A percentile compares a stretch with the other conserved stretches of the same genome.
Conservation (phyloP, 2,888 invertebrate species). For the Tethea ocularis region DNA sequence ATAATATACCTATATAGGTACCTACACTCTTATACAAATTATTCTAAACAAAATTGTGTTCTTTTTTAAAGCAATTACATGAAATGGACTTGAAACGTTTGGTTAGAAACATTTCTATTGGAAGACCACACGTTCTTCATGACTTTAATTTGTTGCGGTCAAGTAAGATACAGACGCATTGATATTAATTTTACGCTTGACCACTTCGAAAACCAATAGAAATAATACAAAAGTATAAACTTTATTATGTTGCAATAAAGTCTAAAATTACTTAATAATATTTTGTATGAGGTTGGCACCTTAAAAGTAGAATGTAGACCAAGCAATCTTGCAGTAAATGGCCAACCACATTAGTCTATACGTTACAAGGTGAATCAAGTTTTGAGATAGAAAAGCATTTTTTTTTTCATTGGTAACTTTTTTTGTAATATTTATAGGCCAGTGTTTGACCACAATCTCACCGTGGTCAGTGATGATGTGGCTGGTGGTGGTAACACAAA, state of each 20-base stretch:
- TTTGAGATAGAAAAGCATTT: too few relatives aligned
- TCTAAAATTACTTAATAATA: not conserved
- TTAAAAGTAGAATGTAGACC: not conserved
- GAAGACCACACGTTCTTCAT: constrained; percentile 15
- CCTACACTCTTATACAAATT: too few relatives aligned
- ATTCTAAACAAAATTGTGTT: too few relatives aligned
- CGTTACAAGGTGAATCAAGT: too few relatives aligned
- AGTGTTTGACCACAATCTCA: too few relatives aligned
- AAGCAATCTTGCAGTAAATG: not conserved
- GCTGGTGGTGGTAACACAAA: too few relatives aligned
- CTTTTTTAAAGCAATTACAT: not conserved
- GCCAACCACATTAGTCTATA: not conserved
- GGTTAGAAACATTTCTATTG: not conserved
- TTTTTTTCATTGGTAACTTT: too few relatives aligned
- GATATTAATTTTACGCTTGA: constrained; percentile 7
- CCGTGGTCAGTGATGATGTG: too few relatives aligned
- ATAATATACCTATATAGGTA: too few relatives aligned
- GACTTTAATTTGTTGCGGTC: constrained; percentile 4
- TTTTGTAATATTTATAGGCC: too few relatives aligned
- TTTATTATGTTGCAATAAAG: not conserved
- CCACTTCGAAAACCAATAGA: constrained; percentile 3
- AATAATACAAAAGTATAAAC: not conserved
- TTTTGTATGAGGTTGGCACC: not conserved
- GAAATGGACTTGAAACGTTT: not conserved
- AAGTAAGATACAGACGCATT: constrained; percentile 7